Evolutionary conservation across 2,113 vertebrate genomes (phyloP).

Genomic region (Oryzias woworae): DNA sequence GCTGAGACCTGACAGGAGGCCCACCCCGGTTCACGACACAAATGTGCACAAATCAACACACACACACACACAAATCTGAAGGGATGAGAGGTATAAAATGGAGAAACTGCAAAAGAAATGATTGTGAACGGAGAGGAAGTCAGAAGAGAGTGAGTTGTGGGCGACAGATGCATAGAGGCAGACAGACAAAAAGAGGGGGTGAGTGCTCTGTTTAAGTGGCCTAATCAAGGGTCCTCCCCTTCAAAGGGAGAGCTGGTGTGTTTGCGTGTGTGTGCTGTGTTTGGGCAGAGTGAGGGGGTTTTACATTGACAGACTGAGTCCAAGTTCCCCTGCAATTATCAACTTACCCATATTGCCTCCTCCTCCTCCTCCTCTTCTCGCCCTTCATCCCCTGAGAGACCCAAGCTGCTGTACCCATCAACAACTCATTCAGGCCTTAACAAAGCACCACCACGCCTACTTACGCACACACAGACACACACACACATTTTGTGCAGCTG

Average conservation of each 20-base stretch:
- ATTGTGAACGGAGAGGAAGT: conserved; percentile 37
- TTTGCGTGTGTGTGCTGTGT: conserved; percentile 32
- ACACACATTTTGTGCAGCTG: conserved; percentile 1
- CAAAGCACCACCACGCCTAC: conserved; percentile 68
- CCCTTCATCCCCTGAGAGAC: conserved; percentile 67
- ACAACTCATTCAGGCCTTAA: conserved; percentile 75
- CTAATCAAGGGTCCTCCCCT: conserved; percentile 68
- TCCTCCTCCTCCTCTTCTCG: conserved; percentile 24
- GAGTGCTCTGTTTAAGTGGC: conserved; percentile 67
- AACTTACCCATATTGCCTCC: conserved; percentile 56
- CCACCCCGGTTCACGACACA: not conserved
- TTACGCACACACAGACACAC: conserved; percentile 15
- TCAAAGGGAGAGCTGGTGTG: conserved; percentile 54
- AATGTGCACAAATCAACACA: conserved; percentile 12
- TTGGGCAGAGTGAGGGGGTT: conserved; percentile 15
- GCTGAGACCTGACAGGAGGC: conserved; percentile 63
- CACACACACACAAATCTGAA: conserved; percentile 10
- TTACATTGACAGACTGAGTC: conserved; percentile 67
- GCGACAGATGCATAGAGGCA: conserved; percentile 47
- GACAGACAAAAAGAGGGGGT: conserved; percentile 45
- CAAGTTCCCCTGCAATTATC: conserved; percentile 75
- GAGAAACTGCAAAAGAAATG: conserved; percentile 1
- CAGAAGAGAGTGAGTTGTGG: conserved; percentile 25
- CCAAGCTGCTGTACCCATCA: conserved; percentile 75
- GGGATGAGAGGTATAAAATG: conserved; percentile 15